Conservation (phyloP, 1,140 invertebrate genomes). For the Bombus impatiens region DNA sequence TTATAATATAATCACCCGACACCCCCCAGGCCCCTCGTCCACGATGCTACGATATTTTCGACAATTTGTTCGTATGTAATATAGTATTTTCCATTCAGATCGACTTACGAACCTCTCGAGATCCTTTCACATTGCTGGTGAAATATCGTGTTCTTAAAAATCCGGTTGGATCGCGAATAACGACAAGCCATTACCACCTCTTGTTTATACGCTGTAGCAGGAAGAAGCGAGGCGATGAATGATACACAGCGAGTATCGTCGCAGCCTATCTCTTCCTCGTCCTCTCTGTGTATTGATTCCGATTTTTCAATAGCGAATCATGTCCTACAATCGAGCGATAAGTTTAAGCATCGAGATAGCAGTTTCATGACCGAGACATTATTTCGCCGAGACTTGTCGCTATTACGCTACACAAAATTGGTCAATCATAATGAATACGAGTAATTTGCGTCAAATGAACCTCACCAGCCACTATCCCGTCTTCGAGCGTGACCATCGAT, state of each 20-base stretch:
- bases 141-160: background rate
- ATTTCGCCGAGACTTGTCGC: background rate
- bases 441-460: constrained; percentile 59
- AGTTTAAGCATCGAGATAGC: constrained; percentile 1
- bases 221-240: background rate
- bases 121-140: background rate
- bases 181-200: background rate
- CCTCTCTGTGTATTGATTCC: background rate
- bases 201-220: background rate
- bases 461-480: constrained; percentile 41
- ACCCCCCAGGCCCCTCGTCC: no score
- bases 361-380: background rate
- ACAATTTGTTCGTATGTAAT: no score
- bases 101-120: no score
- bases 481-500: constrained; percentile 50
- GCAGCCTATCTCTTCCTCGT: background rate
- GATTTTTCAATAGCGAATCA: background rate
- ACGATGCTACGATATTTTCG: no score
- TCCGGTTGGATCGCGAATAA: background rate
- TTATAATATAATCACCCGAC: no score
- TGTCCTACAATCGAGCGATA: background rate
- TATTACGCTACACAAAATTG: constrained; percentile 14
- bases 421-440: constrained; percentile 45
- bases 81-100: no score
- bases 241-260: background rate